Evolutionary conservation across 2,888 invertebrate genomes (phyloP), one percentile per base, ranked within the genome.

Genomic region (Nineta flava): DNA sequence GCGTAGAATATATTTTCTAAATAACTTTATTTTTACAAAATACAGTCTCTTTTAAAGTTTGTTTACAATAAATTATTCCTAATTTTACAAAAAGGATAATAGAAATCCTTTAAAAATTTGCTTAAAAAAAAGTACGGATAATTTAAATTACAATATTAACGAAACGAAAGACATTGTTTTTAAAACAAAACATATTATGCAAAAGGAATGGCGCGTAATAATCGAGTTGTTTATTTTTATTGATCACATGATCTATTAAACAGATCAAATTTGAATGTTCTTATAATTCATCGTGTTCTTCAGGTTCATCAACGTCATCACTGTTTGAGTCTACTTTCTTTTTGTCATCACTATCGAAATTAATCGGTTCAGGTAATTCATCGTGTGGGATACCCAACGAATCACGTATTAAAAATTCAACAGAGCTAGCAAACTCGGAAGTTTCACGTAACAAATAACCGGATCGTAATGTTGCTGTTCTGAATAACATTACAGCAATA

Each of bases 361-460:
- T 61, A 52, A 65, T 64, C 46, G 68, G 47, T 38, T 38, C 73
- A 1, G 72, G 67, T 53, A 62, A 67, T 60, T 90, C 92, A 60
- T 83, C 84, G 47, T 83, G 61, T 40, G 87, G 73, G 56, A 92
- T 75, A 16, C 90, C 88, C 15, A 93, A 69, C 13, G 82, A 75
- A 60, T 77, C 76, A 59, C 83, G 74, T 81, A 99, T 83, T 80
- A 99, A 86, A 53, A 71, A 71, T 66, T 99, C 99, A 50, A 99
- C 87, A 54, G 85, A 78, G 47, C 83, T 82, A 0, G 96, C 94
- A 71, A 97, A 96, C 55, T 82, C 83, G 3, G 83, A 75, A 0
- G 90, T 84, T 63, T 93, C 92, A 55, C 75, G 74, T 51, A 99
- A 75, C 81, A 87, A 81, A 69, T 81, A 99, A n/a, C 97, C 97